Percentiles rank a stretch among this genome's conserved stretches.
Conservation (phyloP, 2,113 vertebrate genomes). For the Ictidomys tridecemlineatus region DNA sequence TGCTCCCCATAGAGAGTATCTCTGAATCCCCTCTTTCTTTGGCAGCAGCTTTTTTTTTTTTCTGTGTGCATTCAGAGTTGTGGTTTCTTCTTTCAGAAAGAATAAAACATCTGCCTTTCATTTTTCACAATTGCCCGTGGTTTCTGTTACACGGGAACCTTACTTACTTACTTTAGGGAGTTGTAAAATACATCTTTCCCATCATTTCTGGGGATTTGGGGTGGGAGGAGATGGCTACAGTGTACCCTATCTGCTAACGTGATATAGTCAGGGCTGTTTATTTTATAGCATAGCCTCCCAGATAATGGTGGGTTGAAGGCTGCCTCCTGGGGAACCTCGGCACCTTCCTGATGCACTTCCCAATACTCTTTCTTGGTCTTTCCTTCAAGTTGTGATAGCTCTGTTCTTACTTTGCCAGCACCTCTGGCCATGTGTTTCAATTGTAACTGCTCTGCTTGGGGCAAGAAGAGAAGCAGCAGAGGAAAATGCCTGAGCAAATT, state of each 20-base stretch:
- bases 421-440: neutral
- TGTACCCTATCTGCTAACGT: accelerated
- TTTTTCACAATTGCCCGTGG: neutral
- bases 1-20: neutral
- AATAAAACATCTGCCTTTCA: neutral
- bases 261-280: neutral
- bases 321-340: neutral
- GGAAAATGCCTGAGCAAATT: neutral
- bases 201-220: neutral
- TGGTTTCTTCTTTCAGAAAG: neutral
- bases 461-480: neutral
- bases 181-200: neutral
- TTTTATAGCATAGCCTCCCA: neutral
- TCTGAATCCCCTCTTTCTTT: neutral
- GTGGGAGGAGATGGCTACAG: neutral
- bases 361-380: neutral
- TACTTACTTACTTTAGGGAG: neutral
- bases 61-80: neutral
- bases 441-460: neutral
- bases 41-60: neutral
- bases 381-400: neutral
- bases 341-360: neutral
- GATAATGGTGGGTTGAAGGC: neutral
- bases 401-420: neutral
- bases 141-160: neutral